Conservation (phyloP, 2,113 vertebrate genomes). For the Eonycteris spelaea region DNA sequence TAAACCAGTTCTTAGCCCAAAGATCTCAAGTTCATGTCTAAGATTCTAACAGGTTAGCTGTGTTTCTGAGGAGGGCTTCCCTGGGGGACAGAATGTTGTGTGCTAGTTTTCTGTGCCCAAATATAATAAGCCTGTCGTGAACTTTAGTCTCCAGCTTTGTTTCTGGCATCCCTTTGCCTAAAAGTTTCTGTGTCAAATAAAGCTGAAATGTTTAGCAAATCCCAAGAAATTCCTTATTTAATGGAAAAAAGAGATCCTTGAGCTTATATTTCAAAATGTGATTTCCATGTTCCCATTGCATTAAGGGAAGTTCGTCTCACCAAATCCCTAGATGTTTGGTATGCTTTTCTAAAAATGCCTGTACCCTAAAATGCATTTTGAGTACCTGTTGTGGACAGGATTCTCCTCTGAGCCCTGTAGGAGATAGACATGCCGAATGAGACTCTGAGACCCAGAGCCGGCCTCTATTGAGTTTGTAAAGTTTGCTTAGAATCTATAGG, state of each 20-base stretch:
- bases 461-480: background rate
- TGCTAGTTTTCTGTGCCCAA: constrained; percentile 47
- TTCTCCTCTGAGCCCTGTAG: background rate
- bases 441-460: background rate
- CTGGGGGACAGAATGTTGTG: background rate
- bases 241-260: constrained; percentile 69
- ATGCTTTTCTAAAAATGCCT: constrained; percentile 10
- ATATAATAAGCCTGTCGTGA: constrained; percentile 56
- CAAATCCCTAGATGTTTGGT: constrained; percentile 59
- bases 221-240: constrained; percentile 73
- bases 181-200: constrained; percentile 67
- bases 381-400: background rate
- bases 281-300: constrained; percentile 60
- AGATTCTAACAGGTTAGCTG: background rate
- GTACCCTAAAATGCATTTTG: background rate
- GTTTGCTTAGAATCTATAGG: background rate
- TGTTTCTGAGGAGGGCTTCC: background rate
- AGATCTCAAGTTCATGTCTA: background rate
- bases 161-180: constrained; percentile 56
- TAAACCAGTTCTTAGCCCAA: background rate
- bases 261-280: constrained; percentile 72
- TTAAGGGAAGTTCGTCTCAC: constrained; percentile 43
- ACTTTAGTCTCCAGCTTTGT: constrained; percentile 55
- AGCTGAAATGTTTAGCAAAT: constrained; percentile 74
- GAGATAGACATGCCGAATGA: background rate